phyloP scores from a whole-genome alignment of 2,797 vertebrate genomes.

The Myotis pilosus region DNA sequence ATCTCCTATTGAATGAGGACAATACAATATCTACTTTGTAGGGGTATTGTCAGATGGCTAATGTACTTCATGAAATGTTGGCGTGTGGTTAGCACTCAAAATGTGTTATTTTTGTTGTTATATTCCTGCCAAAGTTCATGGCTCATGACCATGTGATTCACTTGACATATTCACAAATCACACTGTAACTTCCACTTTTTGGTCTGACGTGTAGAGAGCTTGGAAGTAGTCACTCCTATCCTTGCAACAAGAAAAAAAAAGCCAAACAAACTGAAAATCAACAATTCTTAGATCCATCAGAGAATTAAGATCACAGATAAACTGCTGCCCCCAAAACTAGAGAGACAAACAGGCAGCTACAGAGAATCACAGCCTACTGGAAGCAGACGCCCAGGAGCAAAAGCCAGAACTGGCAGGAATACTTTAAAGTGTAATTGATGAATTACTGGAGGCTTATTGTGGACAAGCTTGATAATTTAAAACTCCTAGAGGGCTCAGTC shows the following conservation, averaged over 20 bases:
- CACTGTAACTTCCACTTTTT: not conserved
- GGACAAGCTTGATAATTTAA: not conserved
- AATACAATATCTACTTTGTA: not conserved
- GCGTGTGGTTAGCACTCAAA: not conserved
- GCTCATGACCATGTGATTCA: not conserved
- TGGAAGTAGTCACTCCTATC: not conserved
- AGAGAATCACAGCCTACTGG: not conserved
- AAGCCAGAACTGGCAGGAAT: not conserved
- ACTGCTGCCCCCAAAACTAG: not conserved
- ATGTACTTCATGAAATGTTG: not conserved
- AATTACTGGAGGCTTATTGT: not conserved
- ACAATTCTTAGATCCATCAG: not conserved
- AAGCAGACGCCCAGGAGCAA: not conserved
- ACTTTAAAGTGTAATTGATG: not conserved
- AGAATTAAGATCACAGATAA: not conserved
- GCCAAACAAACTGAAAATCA: not conserved
- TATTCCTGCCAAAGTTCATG: not conserved
- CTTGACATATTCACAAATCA: not conserved
- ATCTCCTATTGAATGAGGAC: not conserved
- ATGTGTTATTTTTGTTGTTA: not conserved
- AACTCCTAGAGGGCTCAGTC: not conserved
- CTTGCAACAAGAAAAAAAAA: not conserved
- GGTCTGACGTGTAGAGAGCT: not conserved
- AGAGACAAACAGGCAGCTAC: not conserved
- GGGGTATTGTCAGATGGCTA: not conserved